Base-by-base conservation (phyloP, 2,797 vertebrate genomes). In the Megaceryle alcyon region DNA sequence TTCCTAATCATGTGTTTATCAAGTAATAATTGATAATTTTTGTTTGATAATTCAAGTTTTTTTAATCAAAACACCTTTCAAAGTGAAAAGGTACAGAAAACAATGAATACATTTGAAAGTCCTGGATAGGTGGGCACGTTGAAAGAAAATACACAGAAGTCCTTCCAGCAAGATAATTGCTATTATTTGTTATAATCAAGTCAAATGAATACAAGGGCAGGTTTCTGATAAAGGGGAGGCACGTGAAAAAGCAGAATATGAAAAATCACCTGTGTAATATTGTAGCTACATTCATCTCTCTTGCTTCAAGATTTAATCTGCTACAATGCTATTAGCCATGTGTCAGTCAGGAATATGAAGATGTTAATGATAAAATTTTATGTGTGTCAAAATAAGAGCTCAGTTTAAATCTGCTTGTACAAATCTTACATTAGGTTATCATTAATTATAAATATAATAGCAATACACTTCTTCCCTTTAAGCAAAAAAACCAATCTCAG, bases 371-470 rank as follows among this genome's bases (percentile, higher is more conserved):
- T 91, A 94, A 94, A 77, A 90, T 94, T 92, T 90, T 96, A 82
- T 82, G 90, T 0, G 2, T 90, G 95, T 94, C 90, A 97, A 92
- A 97, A 96, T 96, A 95, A 94, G 72, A 95, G 81, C 77, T 96
- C 86, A 82, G 63, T 95, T 97, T 94, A 94, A 96, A 96, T 88
- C 78, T 76, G 91, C 92, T 91, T 88, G 90, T 75, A 93, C 90
- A 96, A 89, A 94, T 92, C 87, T 85, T 82, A 70, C 73, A 96
- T 95, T 92, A 92, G 78, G 86, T 94, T 95, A 92, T 83, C 81
- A 83, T 95, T 96, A 96, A 97, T 95, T 96, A 97, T 85, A 96
- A 96, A 95, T 66, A 81, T 76, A 96, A 95, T 53, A 89, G 80
- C 79, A 89, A 90, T 88, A 84, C 7, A 76, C 46, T 87, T 90